These are phyloP conservation scores for Drosophila baimaii DNA, from an alignment of 1,140 invertebrate species.

Conservation along the genomic window DNA sequence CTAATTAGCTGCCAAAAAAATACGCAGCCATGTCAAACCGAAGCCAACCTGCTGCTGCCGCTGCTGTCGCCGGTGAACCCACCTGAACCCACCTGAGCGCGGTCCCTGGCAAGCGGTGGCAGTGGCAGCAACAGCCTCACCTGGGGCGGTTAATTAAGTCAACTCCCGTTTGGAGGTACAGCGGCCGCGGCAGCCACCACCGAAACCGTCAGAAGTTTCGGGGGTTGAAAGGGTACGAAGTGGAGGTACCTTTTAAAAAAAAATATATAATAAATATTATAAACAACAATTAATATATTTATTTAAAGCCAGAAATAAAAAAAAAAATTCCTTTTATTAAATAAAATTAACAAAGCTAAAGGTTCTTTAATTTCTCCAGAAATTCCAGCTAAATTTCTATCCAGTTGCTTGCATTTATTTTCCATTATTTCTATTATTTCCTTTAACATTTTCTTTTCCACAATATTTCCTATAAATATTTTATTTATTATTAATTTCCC, in stretches of 20 bases:
- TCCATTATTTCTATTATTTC: background rate
- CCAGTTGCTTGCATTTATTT: background rate
- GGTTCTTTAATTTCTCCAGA: too few relatives aligned
- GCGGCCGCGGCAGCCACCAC: conserved; percentile 30
- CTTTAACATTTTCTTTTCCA: too few relatives aligned
- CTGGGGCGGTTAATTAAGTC: conserved; percentile 79
- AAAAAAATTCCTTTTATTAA: background rate
- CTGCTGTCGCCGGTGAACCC: conserved; percentile 36
- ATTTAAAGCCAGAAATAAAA: background rate
- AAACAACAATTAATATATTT: background rate
- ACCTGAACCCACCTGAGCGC: conserved; percentile 32
- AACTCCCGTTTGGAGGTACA: conserved; percentile 68
- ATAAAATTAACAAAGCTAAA: background rate
- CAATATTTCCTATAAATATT: too few relatives aligned
- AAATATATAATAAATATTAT: too few relatives aligned
- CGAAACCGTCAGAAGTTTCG: conserved; percentile 25
- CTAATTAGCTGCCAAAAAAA: conserved; percentile 80
- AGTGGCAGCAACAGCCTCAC: conserved; percentile 25
- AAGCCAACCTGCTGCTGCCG: conserved; percentile 54
- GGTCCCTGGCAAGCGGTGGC: conserved; percentile 11
- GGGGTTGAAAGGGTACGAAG: conserved; percentile 3
- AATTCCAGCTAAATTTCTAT: too few relatives aligned
- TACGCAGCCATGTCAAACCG: conserved; percentile 58
- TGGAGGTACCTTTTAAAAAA: background rate
- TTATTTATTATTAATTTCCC: background rate